Evolutionary conservation across 2,888 invertebrate genomes (phyloP), one percentile per base, ranked within the genome.

Genomic region (Orthosia incerta): DNA sequence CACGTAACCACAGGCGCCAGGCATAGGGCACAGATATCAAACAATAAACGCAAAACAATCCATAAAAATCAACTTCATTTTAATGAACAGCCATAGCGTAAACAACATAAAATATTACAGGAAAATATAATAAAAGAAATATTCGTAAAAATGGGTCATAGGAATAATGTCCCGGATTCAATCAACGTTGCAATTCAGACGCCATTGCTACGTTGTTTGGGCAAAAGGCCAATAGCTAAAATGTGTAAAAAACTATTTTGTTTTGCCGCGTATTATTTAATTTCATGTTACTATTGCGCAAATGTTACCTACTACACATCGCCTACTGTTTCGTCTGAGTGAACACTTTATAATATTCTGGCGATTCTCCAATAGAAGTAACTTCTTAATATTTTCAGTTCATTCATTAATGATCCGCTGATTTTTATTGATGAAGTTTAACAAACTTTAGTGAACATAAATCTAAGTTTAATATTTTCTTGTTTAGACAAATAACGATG

Each of bases 121-220:
- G 79, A 79, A 86, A 85, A 74, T 80, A 81, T 71, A 70, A 78
- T 81, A 73, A 76, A 86, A 68, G 39, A 79, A 74, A 86, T 84
- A 82, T 77, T 85, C 76, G 9, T 61, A 59, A 84, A 76, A 83
- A 84, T 86, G 69, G 87, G 86, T 87, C 86, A 84, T 84, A 84
- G 86, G 79, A 80, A 86, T 86, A 85, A 87, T 79, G 79, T 76
- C 59, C 66, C 60, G 62, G 64, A 82, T 86, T 87, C 87, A 82
- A 86, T 87, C 86, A 87, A 70, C 87, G 79, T 81, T 86, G 87
- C 86, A 84, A 87, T 86, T 87, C 77, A 74, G 73, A 82, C 77
- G 74, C 78, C 87, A 82, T 79, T 68, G 39, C 65, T 68, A 68
- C 69, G 78, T 73, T 71, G 80, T 84, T 77, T 76, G 82, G 86